Evolutionary conservation across 2,797 vertebrate genomes (phyloP).

Genomic region (Sebastes umbrosus): DNA sequence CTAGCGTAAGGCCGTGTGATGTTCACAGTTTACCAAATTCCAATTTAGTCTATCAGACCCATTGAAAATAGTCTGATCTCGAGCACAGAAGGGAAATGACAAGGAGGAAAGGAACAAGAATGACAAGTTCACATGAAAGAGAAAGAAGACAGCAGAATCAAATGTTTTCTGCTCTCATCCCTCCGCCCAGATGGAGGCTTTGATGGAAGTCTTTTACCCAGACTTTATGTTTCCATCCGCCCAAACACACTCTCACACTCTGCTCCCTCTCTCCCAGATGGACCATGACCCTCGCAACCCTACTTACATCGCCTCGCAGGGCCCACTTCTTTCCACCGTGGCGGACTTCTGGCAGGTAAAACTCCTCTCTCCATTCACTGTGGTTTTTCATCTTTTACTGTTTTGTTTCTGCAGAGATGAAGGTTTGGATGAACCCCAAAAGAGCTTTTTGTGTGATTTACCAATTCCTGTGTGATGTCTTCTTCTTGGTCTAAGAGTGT

Average conservation of each 20-base stretch:
- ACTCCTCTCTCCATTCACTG: conserved; percentile 14
- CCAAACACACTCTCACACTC: conserved; percentile 51
- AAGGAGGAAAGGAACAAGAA: neutral
- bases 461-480: neutral
- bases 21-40: conserved; percentile 30
- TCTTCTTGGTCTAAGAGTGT: conserved; percentile 10
- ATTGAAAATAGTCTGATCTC: conserved; percentile 38
- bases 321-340: conserved; percentile 92
- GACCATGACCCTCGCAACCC: conserved; percentile 97
- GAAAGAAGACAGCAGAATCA: conserved; percentile 1
- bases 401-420: conserved; percentile 23
- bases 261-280: conserved; percentile 85
- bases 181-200: conserved; percentile 54
- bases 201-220: conserved; percentile 48
- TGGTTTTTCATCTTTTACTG: conserved; percentile 12
- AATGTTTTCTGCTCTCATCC: conserved; percentile 11
- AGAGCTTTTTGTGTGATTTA: conserved; percentile 22
- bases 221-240: conserved; percentile 44
- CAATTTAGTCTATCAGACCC: conserved; percentile 51
- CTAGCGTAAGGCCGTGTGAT: neutral
- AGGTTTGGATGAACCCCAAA: conserved; percentile 5
- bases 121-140: neutral
- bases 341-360: conserved; percentile 99
- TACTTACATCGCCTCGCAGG: conserved; percentile 94
- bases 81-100: conserved; percentile 20